Evolutionary conservation across 2,113 vertebrate species (phyloP), one percentile per base, ranked within the genome.

Genomic region (Barnardius zonarius): DNA sequence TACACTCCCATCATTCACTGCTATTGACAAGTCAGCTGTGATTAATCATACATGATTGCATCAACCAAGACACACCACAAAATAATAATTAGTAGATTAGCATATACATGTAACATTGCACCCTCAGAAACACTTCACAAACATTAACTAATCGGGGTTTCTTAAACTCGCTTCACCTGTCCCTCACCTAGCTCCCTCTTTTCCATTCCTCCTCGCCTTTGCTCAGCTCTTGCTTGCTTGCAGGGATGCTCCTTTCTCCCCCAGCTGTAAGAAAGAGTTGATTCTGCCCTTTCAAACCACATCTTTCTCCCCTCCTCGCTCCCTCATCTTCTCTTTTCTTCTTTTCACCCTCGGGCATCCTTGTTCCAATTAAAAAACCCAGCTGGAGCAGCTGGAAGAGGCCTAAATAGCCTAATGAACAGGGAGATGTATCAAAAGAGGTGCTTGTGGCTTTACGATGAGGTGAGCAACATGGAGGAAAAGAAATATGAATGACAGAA

Each of bases 351-450:
- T 90, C 33, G 90, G 83, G 88, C 90, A 88, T 52, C 46, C 54
- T 85, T 83, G 49, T 72, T 93, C 55, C 83, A 93, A 88, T 92
- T 94, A 81, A 86, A 94, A 88, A 67, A 27, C 51, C 15, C 86
- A 92, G 72, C 93, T 88, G 61, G 82, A 86, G 52, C 82, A 90
- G 46, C 87, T 95, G 81, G 61, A 92, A 89, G 64, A 83, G 64
- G 67, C 55, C 81, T 92, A 80, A 95, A 83, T 49, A 80, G 48
- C 81, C 68, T 73, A 84, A 92, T 81, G 75, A 96, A 85, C 46
- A 75, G 44, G 7, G 14, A 80, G 63, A 74, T 20, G 12, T 5
- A 86, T 49, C 46, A 83, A 83, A 80, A 83, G 19, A 79, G 48
- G 54, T 19, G 51, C 88, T 90, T 78, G 80, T 5, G 1, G 43